Evolutionary conservation across 2,888 invertebrate species (phyloP).

Genomic region (Embidobia sp.): DNA sequence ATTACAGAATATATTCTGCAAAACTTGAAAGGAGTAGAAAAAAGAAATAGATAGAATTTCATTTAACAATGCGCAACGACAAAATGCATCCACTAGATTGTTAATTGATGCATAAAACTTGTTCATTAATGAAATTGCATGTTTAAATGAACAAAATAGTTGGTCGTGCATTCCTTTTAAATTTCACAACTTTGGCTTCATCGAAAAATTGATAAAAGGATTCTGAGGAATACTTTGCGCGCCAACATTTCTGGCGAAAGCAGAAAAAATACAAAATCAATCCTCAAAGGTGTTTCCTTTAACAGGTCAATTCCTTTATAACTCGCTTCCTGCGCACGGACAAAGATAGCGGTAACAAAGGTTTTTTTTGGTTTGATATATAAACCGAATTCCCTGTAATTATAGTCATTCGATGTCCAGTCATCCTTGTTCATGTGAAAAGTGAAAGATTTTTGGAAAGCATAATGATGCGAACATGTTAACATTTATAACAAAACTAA

Average conservation of each 20-base stretch:
- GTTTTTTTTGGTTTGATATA: too few species aligned
- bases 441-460: too few species aligned
- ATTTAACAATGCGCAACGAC: too few species aligned
- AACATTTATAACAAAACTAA: too few species aligned
- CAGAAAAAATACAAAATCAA: conserved; percentile 22
- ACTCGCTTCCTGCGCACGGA: conserved; percentile 27
- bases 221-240: conserved; percentile 10
- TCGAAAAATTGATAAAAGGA: conserved; percentile 12
- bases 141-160: conserved; percentile 11
- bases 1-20: too few species aligned
- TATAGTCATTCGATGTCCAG: conserved; percentile 2
- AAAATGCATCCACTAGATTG: too few species aligned
- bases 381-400: conserved; percentile 11
- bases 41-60: too few species aligned
- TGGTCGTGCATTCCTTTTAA: conserved; percentile 10
- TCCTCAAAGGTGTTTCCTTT: conserved; percentile 37
- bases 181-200: conserved; percentile 15
- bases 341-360: conserved; percentile 25
- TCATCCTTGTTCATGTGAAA: too few species aligned
- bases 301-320: conserved; percentile 37
- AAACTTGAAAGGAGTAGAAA: too few species aligned
- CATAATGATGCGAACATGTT: too few species aligned
- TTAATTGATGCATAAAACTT: not conserved
- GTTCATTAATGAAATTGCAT: not conserved
- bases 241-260: conserved; percentile 6